Base-by-base conservation (phyloP, 2,797 vertebrate species). In the Enteromius unitaeniatus region DNA sequence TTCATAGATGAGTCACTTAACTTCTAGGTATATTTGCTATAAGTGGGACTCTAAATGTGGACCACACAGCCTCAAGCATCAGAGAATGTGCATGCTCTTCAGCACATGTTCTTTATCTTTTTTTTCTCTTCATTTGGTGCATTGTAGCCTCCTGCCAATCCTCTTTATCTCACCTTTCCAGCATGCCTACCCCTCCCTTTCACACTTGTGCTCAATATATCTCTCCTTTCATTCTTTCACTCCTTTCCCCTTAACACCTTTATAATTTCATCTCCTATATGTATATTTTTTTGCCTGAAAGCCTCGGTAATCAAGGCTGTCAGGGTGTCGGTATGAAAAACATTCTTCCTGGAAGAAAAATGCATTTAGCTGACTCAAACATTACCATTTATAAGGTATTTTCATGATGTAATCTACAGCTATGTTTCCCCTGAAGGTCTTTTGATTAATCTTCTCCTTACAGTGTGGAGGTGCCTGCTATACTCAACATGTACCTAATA, bases 361-460 rank as follows among this genome's bases (percentile, higher is more conserved):
- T 3, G 14, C 49, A 31, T 40, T 79, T 26, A 47, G 47, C 58
- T 72, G 55, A 69, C 68, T 86, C 68, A 81, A 60, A 64, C 51
- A 37, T 82, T 75, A n/a, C 72, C 69, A 77, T 84, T 80, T 78
- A 90, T 91, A 84, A 88, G 88, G 45, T 69, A 65, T 53, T 45
- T 68, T 65, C 67, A 55, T 76, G 73, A 28, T 67, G 21, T 28
- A 70, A 70, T 70, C 49, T 53, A 80, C 65, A 55, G 15, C 58
- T 58, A 53, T 79, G 73, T 23, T 69, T 84, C 21, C 86, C 64
- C 80, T 84, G 86, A 90, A 93, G 91, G 90, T 93, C 88, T 77
- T 76, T 69, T 68, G 74, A 77, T 77, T 58, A 47, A 47, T 77
- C 37, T 68, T 55, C 31, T 65, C 91, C 87, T 77, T 5, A n/a